Evolutionary conservation across 2,797 vertebrate species (phyloP), one percentile per base, ranked within the genome.

Genomic region (Enteromius treurensis): DNA sequence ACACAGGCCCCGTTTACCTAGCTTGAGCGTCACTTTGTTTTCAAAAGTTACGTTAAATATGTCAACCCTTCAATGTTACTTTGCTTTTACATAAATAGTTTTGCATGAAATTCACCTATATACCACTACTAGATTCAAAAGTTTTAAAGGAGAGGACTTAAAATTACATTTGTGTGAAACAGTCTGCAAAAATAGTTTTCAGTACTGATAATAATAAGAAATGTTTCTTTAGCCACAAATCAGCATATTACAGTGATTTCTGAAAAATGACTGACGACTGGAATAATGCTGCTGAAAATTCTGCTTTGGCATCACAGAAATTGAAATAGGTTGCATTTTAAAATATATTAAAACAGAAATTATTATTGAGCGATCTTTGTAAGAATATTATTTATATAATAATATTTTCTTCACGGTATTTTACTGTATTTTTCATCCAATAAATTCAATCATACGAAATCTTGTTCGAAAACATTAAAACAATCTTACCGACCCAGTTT

Each of bases 1-100:
- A 75, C 64, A 77, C 49, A 60, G 23, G 51, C 68, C 67, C 68
- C 45, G 26, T 79, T 79, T 49, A 77, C 34, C n/a, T 76, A 53
- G 14, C n/a, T 40, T 74, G 70, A 9, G 4, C 3, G 3, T 71
- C 15, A 26, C 14, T 73, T 73, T 6, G 70, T 7, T 15, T 75
- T 74, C 5, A n/a, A 55, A 74, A 14, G 29, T 42, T 13, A 32
- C 9, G 0, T 51, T 51, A 7, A 51, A 19, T 51, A 19, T 6
- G 17, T 73, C 5, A 19, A 9, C 45, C 32, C 26, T 51, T 73
- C 14, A 32, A 11, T 55, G 37, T 55, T 45, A 15, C 23, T 69
- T 45, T 0, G 3, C 7, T 45, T 73, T 51, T 32, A 47, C 17
- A 32, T 6, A 70, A 17, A 70, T 47, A 1, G 45, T 70, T 70